These are phyloP conservation scores for Erebia palarica DNA, from an alignment of 2,888 invertebrate species.

Conservation along the genomic window DNA sequence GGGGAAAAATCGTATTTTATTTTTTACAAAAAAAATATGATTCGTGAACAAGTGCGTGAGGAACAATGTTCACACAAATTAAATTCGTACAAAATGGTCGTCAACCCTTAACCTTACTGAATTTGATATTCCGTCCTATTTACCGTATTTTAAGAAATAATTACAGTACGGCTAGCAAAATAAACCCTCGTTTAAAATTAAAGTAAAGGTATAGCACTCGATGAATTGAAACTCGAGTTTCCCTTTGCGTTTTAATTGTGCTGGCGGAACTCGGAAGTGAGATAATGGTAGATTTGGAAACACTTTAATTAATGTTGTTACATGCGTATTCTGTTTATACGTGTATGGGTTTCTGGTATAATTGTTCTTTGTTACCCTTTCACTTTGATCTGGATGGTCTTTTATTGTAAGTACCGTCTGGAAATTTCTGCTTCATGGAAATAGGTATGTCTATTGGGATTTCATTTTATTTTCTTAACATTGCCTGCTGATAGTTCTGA, in stretches of 20 bases:
- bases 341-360: conserved; percentile 48
- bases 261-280: conserved; percentile 61
- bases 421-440: neutral
- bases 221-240: conserved; percentile 60
- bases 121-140: conserved; percentile 41
- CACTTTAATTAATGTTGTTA: conserved; percentile 78
- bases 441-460: too few species aligned
- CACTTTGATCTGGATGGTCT: conserved; percentile 22
- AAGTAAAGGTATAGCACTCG: conserved; percentile 44
- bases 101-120: conserved; percentile 37
- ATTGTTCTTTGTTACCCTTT: conserved; percentile 48
- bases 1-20: neutral
- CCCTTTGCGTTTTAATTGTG: conserved; percentile 78
- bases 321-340: conserved; percentile 64
- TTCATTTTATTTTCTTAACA: too few species aligned
- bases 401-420: conserved; percentile 16
- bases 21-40: neutral
- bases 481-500: too few species aligned
- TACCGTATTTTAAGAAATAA: conserved; percentile 41
- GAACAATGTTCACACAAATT: conserved; percentile 13
- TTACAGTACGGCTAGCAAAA: conserved; percentile 39
- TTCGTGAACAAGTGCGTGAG: conserved; percentile 9
- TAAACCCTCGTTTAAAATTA: conserved; percentile 42
- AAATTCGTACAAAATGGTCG: conserved; percentile 32
- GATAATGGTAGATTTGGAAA: conserved; percentile 77